phyloP scores from a whole-genome alignment of 2,797 vertebrate species.

The Pipistrellus pipistrellus region DNA sequence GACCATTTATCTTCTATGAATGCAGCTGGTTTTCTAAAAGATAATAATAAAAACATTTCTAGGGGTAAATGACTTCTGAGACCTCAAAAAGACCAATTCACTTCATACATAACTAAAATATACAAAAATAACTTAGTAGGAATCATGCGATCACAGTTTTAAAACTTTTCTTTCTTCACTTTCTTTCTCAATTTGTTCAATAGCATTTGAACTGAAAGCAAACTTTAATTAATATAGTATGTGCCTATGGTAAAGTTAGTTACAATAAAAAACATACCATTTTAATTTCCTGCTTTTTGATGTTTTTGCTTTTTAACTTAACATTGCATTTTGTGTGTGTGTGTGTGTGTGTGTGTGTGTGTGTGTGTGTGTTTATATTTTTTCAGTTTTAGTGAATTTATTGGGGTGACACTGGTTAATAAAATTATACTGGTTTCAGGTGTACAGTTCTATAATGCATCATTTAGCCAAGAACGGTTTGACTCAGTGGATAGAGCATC shows the following conservation, averaged over 20 bases:
- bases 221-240: not conserved
- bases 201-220: constrained; percentile 24
- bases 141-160: not conserved
- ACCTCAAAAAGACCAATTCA: not conserved
- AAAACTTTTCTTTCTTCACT: not conserved
- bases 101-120: not conserved
- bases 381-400: not conserved
- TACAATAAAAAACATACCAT: constrained; percentile 43
- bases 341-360: no score
- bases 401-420: not conserved
- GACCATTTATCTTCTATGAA: not conserved
- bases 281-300: constrained; percentile 41
- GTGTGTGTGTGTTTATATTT: not conserved
- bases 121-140: constrained; percentile 20
- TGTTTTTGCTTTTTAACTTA: constrained; percentile 48
- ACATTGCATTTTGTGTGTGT: not conserved
- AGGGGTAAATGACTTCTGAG: constrained; percentile 42
- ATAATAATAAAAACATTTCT: not conserved
- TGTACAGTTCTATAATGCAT: not conserved
- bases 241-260: not conserved
- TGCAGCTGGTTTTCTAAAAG: constrained; percentile 43
- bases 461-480: not conserved
- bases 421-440: not conserved
- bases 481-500: no score
- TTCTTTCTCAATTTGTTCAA: constrained; percentile 53